phyloP scores from a whole-genome alignment of 2,113 vertebrate species.

The Psophia crepitans region DNA sequence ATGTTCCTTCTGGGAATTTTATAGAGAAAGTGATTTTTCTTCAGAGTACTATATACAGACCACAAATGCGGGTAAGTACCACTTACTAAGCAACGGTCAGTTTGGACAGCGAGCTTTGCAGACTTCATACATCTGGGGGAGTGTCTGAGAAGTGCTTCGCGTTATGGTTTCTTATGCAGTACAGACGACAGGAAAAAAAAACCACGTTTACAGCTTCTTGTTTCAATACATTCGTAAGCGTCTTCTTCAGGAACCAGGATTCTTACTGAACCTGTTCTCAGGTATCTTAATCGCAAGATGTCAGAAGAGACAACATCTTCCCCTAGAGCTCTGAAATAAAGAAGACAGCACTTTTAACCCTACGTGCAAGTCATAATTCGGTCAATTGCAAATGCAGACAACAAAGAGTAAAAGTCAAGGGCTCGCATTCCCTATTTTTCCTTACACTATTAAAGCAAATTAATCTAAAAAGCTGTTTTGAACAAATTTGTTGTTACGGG shows the following conservation, averaged over 20 bases:
- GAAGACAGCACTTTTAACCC: slow-evolving; percentile 58
- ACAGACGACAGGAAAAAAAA: neutral
- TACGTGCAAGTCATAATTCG: neutral
- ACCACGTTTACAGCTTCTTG: slow-evolving; percentile 5
- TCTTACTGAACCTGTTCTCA: slow-evolving; percentile 59
- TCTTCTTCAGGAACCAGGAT: slow-evolving; percentile 24
- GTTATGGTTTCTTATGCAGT: neutral
- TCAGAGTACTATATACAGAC: neutral
- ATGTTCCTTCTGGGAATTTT: slow-evolving; percentile 2
- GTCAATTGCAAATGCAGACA: neutral
- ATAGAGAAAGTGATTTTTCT: neutral
- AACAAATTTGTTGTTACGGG: neutral
- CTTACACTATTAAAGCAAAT: neutral
- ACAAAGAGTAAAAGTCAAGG: slow-evolving; percentile 11
- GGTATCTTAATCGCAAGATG: slow-evolving; percentile 39
- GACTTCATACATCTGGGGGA: slow-evolving; percentile 13
- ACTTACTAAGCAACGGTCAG: neutral
- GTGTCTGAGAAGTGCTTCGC: slow-evolving; percentile 13
- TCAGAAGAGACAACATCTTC: slow-evolving; percentile 61
- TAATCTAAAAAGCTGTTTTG: neutral
- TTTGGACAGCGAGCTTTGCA: neutral
- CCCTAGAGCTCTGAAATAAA: slow-evolving; percentile 63
- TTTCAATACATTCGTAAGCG: neutral
- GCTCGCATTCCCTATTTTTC: neutral
- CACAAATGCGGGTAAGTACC: neutral